These are phyloP conservation scores for Smittia sp. DNA, from an alignment of 2,888 invertebrate genomes.

Conservation along the genomic window DNA sequence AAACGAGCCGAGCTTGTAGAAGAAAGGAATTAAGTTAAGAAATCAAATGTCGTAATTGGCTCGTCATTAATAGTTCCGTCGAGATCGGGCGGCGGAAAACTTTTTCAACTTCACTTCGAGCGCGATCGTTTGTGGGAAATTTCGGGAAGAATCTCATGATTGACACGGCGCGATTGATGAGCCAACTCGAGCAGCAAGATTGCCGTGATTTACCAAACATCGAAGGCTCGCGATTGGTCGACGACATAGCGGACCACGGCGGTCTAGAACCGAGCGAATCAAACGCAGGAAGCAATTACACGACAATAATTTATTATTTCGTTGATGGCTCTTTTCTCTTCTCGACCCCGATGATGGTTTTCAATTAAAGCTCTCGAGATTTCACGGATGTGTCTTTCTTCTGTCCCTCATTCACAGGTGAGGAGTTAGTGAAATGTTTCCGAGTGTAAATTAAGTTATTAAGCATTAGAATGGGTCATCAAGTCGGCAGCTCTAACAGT, in stretches of 20 bases:
- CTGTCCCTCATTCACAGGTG: constrained; percentile 5
- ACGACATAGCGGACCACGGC: constrained; percentile 18
- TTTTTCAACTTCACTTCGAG: background rate
- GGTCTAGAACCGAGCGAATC: constrained; percentile 14
- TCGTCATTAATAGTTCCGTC: constrained; percentile 39
- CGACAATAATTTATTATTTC: constrained; percentile 41
- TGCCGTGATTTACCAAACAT: background rate
- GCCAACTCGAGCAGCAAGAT: background rate
- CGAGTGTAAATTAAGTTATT: constrained; percentile 40
- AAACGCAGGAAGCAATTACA: constrained; percentile 41
- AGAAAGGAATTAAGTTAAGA: constrained; percentile 24
- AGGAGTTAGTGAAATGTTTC: background rate
- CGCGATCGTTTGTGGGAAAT: constrained; percentile 1
- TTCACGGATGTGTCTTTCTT: constrained; percentile 21
- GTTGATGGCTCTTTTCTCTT: constrained; percentile 36
- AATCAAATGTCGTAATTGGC: constrained; percentile 39
- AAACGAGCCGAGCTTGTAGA: background rate
- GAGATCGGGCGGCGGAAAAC: background rate
- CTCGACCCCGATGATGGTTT: constrained; percentile 31
- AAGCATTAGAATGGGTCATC: constrained; percentile 27
- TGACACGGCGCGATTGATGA: too few species aligned
- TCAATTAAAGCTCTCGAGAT: constrained; percentile 31
- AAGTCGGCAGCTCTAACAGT: background rate
- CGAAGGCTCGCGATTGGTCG: constrained; percentile 1
- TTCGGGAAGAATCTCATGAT: too few species aligned